Percentiles rank a stretch among this genome's conserved stretches.
These are phyloP conservation scores for Drosophila monieri DNA, from an alignment of 2,888 invertebrate species.

Conservation along the genomic window DNA sequence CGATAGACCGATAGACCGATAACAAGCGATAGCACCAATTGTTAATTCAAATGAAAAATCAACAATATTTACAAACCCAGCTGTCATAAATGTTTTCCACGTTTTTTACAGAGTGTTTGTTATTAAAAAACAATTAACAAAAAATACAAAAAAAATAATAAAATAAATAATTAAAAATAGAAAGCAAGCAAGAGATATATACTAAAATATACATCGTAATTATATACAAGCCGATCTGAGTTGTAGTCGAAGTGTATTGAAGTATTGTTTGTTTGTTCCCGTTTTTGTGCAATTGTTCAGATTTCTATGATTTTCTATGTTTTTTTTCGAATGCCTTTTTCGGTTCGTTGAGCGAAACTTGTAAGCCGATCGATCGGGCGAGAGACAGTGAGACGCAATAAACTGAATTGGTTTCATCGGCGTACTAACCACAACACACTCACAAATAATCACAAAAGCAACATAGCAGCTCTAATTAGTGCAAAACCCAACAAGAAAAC, in stretches of 20 bases:
- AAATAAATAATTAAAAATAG: not conserved
- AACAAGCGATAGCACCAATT: conserved; percentile 30
- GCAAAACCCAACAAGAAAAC: conserved; percentile 48
- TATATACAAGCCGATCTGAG: conserved; percentile 18
- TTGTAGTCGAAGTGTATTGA: conserved; percentile 36
- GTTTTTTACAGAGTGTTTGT: conserved; percentile 31
- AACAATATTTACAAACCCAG: conserved; percentile 45
- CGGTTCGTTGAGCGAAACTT: conserved; percentile 79
- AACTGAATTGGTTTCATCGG: conserved; percentile 59
- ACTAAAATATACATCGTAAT: not conserved
- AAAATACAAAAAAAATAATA: conserved; percentile 15
- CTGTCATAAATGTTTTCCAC: conserved; percentile 33
- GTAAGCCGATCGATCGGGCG: conserved; percentile 58
- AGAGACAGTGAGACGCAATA: conserved; percentile 61
- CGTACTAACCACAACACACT: conserved; percentile 23
- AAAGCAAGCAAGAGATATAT: conserved; percentile 1
- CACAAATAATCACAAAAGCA: not conserved
- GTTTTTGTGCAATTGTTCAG: conserved; percentile 8
- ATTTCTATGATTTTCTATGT: conserved; percentile 5
- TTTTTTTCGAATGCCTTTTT: conserved; percentile 60
- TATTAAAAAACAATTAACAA: conserved; percentile 36
- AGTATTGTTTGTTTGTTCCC: conserved; percentile 41
- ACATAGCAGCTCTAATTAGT: conserved; percentile 17
- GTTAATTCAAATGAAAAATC: too few relatives aligned
- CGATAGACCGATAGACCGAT: conserved; percentile 43